Conservation (phyloP, 2,888 invertebrate species). For the Netelia fuscicornis region DNA sequence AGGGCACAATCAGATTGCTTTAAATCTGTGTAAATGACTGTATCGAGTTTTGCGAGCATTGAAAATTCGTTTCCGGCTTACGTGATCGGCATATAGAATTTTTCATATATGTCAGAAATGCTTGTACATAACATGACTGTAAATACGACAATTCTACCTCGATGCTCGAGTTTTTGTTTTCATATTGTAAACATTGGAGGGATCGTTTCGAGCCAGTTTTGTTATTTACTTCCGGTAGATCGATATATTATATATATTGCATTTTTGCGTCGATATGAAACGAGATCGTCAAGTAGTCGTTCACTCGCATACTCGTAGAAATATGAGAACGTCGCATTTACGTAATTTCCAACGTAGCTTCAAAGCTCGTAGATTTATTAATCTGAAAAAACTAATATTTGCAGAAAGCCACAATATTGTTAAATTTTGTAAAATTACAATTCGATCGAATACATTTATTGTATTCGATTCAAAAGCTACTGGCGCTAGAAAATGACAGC, state of each 20-base stretch:
- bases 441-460: neutral
- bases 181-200: constrained; percentile 27
- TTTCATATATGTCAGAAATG: neutral
- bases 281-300: constrained; percentile 23
- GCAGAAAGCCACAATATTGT: neutral
- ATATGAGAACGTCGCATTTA: constrained; percentile 29
- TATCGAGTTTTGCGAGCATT: neutral
- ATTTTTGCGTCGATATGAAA: constrained; percentile 8
- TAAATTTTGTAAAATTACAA: neutral
- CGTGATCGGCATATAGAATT: neutral
- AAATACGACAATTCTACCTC: constrained; percentile 15
- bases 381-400: constrained; percentile 5
- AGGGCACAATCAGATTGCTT: neutral
- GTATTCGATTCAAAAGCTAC: too few relatives aligned
- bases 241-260: constrained; percentile 7
- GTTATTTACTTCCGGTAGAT: constrained; percentile 44
- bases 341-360: constrained; percentile 26
- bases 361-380: constrained; percentile 26
- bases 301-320: neutral
- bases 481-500: too few relatives aligned
- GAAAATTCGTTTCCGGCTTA: neutral
- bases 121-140: neutral
- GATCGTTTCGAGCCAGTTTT: constrained; percentile 39
- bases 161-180: constrained; percentile 28
- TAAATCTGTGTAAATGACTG: neutral